Base-by-base conservation (phyloP, 1,140 invertebrate species). In the Lucilia sericata region DNA sequence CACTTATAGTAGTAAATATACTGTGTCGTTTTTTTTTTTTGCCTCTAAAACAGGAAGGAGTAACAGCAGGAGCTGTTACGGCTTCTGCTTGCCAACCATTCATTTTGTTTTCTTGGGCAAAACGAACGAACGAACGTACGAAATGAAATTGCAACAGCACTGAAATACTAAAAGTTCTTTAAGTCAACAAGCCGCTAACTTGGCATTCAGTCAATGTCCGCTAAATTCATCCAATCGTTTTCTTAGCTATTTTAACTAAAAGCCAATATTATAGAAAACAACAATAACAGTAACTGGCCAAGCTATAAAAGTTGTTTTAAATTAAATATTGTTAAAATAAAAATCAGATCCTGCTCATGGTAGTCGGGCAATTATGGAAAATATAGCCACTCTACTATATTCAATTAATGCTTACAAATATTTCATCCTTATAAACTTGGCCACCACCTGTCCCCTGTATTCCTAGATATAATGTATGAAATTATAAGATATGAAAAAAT, bases 41-140 rank as follows among this genome's bases (percentile, higher is more conserved):
- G 19, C n/a, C 19, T 51, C 19, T 42, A 36, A 34, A 83, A 34
- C 82, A 83, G 60, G 51, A 83, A 83, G 82, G 82, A 83, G 82
- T 83, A 83, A 83, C 82, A 83, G 82, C 82, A 83, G 82, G 60
- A 83, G 82, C 82, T 83, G 25, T 21, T 83, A 21, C 55, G n/a
- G 60, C 55, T 34, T 60, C 47, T 42, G 14, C 25, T 17, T 49
- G 34, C 75, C 75, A 21, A 70, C 65, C 65, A 70, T 70, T 70
- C 65, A 25, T 70, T 70, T 70, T 70, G n/a, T 70, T 21, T 21
- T 70, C 55, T 60, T 60, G 42, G 12, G 21, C 19, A 70, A 70
- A 19, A 70, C 25, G 25, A 2, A 30, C 49, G 49, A 51, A 51
- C 9, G 14, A 51, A 51, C 9, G 14, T 14, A 14, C 51, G 17